Percentiles rank a stretch among this genome's conserved stretches.
Conservation (phyloP, 1,140 invertebrate genomes). For the Megathymus violae region DNA sequence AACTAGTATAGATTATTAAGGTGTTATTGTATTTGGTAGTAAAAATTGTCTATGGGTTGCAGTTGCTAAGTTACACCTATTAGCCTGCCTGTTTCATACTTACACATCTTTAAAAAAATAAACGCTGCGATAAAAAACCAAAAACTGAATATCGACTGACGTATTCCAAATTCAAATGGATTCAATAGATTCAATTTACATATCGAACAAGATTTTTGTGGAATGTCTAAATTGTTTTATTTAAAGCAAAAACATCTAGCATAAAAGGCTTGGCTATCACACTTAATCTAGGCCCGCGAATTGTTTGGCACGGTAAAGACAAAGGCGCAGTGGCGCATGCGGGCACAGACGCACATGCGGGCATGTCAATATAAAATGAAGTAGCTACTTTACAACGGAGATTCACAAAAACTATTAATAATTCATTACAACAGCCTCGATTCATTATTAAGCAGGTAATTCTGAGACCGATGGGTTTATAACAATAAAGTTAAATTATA, state of each 20-base stretch:
- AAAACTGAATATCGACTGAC: no score
- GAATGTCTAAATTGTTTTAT: neutral
- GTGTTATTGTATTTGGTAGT: no score
- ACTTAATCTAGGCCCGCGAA: conserved; percentile 15
- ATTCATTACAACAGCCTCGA: neutral
- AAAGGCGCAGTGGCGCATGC: conserved; percentile 17
- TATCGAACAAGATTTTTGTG: no score
- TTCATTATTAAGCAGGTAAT: no score
- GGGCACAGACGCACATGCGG: conserved; percentile 10
- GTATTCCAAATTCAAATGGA: neutral
- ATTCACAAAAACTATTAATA: neutral
- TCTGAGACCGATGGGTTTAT: no score
- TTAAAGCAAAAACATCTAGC: conserved; percentile 7
- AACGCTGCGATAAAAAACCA: no score
- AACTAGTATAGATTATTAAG: no score
- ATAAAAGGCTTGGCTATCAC: conserved; percentile 15
- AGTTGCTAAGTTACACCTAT: no score
- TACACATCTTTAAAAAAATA: no score
- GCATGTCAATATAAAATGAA: neutral
- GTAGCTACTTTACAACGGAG: neutral
- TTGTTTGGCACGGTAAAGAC: neutral
- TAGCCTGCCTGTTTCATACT: no score
- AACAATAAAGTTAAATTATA: no score
- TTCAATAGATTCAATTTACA: neutral
- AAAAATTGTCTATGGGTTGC: no score